These are phyloP conservation scores for Syrphus vitripennis DNA, from an alignment of 2,888 invertebrate genomes.

Conservation along the genomic window DNA sequence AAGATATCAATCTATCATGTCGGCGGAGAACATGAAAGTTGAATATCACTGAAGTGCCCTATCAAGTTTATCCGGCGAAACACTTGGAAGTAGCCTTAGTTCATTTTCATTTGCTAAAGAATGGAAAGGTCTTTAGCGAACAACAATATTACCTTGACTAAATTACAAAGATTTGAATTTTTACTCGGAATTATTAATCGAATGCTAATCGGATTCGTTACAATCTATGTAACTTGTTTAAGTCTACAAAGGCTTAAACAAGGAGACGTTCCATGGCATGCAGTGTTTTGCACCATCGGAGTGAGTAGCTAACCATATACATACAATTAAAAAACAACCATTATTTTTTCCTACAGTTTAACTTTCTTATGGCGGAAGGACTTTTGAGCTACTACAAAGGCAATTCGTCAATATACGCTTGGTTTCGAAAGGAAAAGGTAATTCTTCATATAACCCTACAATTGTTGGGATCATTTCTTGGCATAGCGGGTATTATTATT, in stretches of 20 bases:
- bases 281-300: constrained; percentile 73
- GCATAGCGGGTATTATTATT: constrained; percentile 71
- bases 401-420: constrained; percentile 69
- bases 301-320: constrained; percentile 65
- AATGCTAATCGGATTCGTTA: constrained; percentile 74
- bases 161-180: constrained; percentile 71
- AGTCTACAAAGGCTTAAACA: constrained; percentile 61
- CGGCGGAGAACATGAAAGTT: not conserved
- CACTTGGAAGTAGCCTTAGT: not conserved
- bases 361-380: constrained; percentile 74
- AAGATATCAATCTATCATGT: not conserved
- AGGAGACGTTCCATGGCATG: constrained; percentile 73
- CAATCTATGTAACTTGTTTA: constrained; percentile 73
- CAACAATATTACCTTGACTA: not conserved
- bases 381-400: constrained; percentile 73
- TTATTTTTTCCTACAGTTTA: constrained; percentile 68
- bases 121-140: not conserved
- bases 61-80: not conserved
- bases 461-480: constrained; percentile 72
- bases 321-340: not conserved
- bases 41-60: not conserved
- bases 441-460: constrained; percentile 73
- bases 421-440: constrained; percentile 70
- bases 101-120: not conserved
- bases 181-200: constrained; percentile 72